Evolutionary conservation across 2,888 invertebrate species (phyloP), one percentile per base, ranked within the genome.

Genomic region (Myopa tessellatipennis): DNA sequence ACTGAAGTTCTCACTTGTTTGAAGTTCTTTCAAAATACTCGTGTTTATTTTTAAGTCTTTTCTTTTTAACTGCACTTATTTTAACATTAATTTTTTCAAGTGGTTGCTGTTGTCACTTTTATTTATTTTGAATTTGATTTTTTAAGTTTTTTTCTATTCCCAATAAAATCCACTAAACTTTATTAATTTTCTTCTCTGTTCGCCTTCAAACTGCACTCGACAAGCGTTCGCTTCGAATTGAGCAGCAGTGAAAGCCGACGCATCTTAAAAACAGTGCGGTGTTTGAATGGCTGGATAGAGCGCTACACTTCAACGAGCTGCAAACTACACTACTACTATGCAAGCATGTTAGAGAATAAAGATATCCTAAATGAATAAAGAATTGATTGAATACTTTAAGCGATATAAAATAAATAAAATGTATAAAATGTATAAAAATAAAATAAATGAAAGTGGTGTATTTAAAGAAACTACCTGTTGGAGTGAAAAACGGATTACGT

Each of bases 171-270:
- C 16, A 45, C 16, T 36, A 3, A 3, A 69, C 16, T 45, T 70
- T 26, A n/a, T 71, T 34, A 71, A n/a, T 55, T 58, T 36, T 58
- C 12, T n/a, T 6, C 6, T 58, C 5, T 16, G 18, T 58, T 5
- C 18, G 5, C 58, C 8, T 26, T 26, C 61, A 18, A n/a, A 26
- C 26, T n/a, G 34, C 18, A 26, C 61, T 18, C 26, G 55, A n/a
- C 55, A 38, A 74, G 38, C 40, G 36, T 58, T 67, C 40, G 58
- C 74, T 55, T 34, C 16, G 5, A n/a, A 74, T 55, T 74, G 67
- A 74, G 38, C 55, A 16, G 55, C 55, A 61, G 38, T 26, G 55
- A 8, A 34, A 38, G 67, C 18, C 55, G 52, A 55, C 67, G 67
- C 55, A 55, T 67, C 18, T 74, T 74, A 4, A 55, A 50, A 74